Percentiles rank a stretch among this genome's conserved stretches.
Evolutionary conservation across 2,888 invertebrate species (phyloP).

Genomic region (Micropterix aruncella): DNA sequence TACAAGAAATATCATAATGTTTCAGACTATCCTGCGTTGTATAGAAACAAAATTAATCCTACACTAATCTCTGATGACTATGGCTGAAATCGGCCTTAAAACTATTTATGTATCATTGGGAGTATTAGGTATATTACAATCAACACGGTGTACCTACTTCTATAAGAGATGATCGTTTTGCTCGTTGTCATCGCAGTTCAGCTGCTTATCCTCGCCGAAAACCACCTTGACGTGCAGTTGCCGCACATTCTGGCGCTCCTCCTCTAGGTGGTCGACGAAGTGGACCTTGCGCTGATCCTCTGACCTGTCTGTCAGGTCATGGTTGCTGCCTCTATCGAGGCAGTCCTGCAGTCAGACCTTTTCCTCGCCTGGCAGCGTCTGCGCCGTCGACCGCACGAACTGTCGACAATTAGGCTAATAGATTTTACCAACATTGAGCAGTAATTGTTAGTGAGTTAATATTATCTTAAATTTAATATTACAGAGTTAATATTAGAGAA

Average conservation of each 20-base stretch:
- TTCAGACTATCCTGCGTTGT: no score
- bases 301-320: conserved; percentile 11
- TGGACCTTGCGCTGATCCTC: conserved; percentile 16
- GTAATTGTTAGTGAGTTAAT: no score
- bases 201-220: conserved; percentile 10
- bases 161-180: not conserved
- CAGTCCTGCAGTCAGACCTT: conserved; percentile 65
- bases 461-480: no score
- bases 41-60: no score
- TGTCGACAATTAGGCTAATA: conserved; percentile 25
- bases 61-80: no score
- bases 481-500: no score
- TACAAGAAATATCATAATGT: no score
- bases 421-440: not conserved
- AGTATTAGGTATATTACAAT: no score
- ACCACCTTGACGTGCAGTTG: conserved; percentile 10
- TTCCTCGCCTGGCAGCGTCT: conserved; percentile 56
- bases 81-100: no score
- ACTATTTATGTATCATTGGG: no score
- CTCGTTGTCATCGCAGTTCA: not conserved
- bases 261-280: conserved; percentile 9
- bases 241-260: conserved; percentile 8
- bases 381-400: conserved; percentile 66
- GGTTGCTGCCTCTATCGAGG: conserved; percentile 19
- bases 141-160: not conserved